phyloP scores from a whole-genome alignment of 2,888 invertebrate species.

The Panopea generosa region DNA sequence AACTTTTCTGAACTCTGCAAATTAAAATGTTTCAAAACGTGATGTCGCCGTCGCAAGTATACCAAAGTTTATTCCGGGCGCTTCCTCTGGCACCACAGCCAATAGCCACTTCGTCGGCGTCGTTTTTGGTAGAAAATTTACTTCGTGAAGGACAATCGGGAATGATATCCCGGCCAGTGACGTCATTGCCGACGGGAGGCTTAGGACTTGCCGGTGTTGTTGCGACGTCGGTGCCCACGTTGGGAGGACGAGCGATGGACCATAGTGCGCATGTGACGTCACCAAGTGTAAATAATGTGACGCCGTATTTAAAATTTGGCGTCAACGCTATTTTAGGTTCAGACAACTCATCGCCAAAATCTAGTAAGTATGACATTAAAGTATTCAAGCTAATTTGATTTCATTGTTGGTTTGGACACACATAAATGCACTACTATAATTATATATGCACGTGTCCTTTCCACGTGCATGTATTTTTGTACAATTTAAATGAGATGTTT shows the following conservation, averaged over 20 bases:
- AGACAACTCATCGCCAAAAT: constrained; percentile 67
- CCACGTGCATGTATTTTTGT: no score
- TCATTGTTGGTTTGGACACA: no score
- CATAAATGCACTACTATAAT: no score
- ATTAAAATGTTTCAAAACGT: constrained; percentile 79
- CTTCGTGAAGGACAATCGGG: constrained; percentile 75
- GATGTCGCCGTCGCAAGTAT: constrained; percentile 79
- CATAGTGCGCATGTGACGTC: constrained; percentile 54
- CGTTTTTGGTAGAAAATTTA: constrained; percentile 81
- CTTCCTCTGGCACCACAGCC: constrained; percentile 69
- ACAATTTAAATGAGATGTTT: no score
- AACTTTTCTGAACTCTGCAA: no score
- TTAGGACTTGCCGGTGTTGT: constrained; percentile 45
- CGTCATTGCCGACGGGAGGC: constrained; percentile 39
- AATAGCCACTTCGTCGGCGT: constrained; percentile 60
- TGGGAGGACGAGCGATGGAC: constrained; percentile 50
- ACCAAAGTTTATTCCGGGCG: constrained; percentile 79
- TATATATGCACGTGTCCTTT: no score
- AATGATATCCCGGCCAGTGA: constrained; percentile 63
- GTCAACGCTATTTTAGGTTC: constrained; percentile 81
- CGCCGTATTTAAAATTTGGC: constrained; percentile 82
- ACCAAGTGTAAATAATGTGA: constrained; percentile 50
- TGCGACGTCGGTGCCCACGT: constrained; percentile 40
- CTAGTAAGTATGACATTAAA: constrained; percentile 68
- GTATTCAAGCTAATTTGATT: no score